Percentiles rank a stretch among this genome's conserved stretches.
Conservation (phyloP, 2,888 invertebrate genomes). For the Caradrina kadenii region DNA sequence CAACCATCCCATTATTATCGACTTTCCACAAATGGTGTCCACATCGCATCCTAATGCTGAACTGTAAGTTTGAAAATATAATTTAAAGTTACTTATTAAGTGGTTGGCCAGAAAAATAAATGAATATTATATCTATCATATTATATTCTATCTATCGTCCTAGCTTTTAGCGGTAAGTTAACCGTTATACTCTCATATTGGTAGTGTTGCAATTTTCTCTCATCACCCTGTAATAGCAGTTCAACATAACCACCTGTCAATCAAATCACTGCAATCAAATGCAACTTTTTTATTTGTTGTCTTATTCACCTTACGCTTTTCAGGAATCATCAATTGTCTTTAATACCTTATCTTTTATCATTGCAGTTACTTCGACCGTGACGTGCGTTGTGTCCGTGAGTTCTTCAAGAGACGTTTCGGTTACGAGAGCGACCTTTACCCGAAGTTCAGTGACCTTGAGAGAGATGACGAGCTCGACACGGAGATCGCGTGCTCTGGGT, state of each 20-base stretch:
- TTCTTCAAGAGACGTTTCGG: slow-evolving; percentile 97
- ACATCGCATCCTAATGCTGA: slow-evolving; percentile 97
- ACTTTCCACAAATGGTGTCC: slow-evolving; percentile 99
- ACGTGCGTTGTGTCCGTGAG: slow-evolving; percentile 97
- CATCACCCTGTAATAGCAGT: too few species aligned
- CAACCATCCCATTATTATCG: slow-evolving; percentile 96
- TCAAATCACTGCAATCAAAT: too few species aligned
- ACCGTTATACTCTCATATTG: too few species aligned
- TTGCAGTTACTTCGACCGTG: slow-evolving; percentile 96
- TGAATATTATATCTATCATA: too few species aligned
- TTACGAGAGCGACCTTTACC: slow-evolving; percentile 96
- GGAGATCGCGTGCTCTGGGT: slow-evolving; percentile 97
- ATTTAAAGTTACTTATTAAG: too few species aligned
- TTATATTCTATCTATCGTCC: too few species aligned
- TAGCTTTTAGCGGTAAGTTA: too few species aligned
- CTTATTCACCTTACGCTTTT: neutral
- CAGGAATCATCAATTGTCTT: neutral
- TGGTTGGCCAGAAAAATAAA: too few species aligned
- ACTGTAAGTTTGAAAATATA: slow-evolving; percentile 89
- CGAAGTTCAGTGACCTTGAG: slow-evolving; percentile 94
- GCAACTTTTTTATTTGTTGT: too few species aligned
- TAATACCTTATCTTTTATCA: neutral
- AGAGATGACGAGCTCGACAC: slow-evolving; percentile 96
- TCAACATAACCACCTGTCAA: too few species aligned
- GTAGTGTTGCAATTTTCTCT: too few species aligned